These are phyloP conservation scores for Drosophila nannoptera DNA, from an alignment of 1,140 invertebrate genomes.

Conservation along the genomic window DNA sequence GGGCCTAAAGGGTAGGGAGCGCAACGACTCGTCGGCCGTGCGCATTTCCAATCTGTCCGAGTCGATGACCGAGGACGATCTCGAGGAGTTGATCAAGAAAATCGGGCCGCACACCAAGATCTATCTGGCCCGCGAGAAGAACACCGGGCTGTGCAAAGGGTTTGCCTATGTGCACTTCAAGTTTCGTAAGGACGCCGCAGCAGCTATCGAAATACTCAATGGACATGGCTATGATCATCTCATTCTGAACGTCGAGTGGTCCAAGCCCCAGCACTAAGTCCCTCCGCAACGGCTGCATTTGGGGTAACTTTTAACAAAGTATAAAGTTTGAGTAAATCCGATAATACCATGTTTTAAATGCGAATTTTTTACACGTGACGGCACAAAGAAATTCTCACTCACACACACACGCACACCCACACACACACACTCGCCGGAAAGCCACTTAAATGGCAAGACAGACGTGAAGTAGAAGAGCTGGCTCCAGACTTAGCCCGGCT, in stretches of 20 bases:
- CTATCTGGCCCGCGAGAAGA: slow-evolving; percentile 92
- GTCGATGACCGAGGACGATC: slow-evolving; percentile 95
- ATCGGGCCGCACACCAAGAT: slow-evolving; percentile 83
- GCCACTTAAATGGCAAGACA: slow-evolving; percentile 58
- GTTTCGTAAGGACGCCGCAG: slow-evolving; percentile 92
- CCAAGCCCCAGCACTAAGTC: slow-evolving; percentile 86
- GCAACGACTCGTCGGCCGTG: slow-evolving; percentile 92
- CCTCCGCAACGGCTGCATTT: neutral
- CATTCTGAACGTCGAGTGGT: slow-evolving; percentile 99
- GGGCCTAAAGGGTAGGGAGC: slow-evolving; percentile 85
- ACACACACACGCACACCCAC: slow-evolving; percentile 21
- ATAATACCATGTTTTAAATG: slow-evolving; percentile 56
- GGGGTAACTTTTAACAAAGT: slow-evolving; percentile 34
- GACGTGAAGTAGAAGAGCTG: slow-evolving; percentile 7
- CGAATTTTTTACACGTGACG: slow-evolving; percentile 46
- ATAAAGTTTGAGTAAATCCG: slow-evolving; percentile 32
- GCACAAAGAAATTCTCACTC: slow-evolving; percentile 30
- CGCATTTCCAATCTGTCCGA: slow-evolving; percentile 98
- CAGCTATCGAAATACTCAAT: slow-evolving; percentile 93
- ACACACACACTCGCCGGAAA: slow-evolving; percentile 30
- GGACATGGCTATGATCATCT: slow-evolving; percentile 99
- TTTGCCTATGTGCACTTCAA: slow-evolving; percentile 99
- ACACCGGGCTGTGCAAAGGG: slow-evolving; percentile 89
- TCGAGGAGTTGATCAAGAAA: slow-evolving; percentile 95
- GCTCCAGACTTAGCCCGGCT: slow-evolving; percentile 57